A percentile compares a stretch with the other conserved stretches of the same genome.
phyloP scores from a whole-genome alignment of 2,113 vertebrate genomes.

The Neogobius melanostomus region DNA sequence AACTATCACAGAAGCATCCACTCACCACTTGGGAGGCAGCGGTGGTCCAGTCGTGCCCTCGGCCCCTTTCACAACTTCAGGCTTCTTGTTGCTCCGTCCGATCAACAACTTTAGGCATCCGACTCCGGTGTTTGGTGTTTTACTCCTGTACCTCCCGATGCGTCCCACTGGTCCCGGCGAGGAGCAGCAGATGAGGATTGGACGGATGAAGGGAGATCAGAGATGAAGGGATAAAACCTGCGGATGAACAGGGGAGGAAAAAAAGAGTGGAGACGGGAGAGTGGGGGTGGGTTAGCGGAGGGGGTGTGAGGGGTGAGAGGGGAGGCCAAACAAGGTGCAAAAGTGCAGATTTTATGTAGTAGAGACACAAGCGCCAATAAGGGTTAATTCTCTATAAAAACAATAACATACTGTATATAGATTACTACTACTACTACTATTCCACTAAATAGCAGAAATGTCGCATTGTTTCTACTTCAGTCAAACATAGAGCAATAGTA shows the following conservation, averaged over 20 bases:
- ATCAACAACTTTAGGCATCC: not conserved
- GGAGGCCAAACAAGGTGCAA: not conserved
- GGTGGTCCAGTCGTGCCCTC: constrained; percentile 28
- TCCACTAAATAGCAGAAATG: no score
- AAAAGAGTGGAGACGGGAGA: constrained; percentile 34
- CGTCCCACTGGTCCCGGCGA: constrained; percentile 61
- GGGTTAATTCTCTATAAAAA: no score
- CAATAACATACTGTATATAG: no score
- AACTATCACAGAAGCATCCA: constrained; percentile 3
- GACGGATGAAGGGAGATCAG: constrained; percentile 81
- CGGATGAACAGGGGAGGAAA: constrained; percentile 62
- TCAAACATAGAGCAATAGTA: no score
- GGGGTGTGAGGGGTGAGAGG: not conserved
- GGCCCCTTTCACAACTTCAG: constrained; percentile 39
- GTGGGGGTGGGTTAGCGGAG: constrained; percentile 6
- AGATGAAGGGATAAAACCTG: constrained; percentile 77
- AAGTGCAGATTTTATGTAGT: no score
- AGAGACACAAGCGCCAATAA: no score
- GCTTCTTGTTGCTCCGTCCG: constrained; percentile 15
- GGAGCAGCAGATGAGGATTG: constrained; percentile 80
- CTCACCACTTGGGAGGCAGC: constrained; percentile 53
- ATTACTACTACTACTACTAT: no score
- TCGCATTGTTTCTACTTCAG: no score
- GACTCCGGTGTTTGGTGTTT: constrained; percentile 22
- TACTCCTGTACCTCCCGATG: constrained; percentile 48